Conservation (phyloP, 2,797 vertebrate genomes). For the Adrianichthys oophorus region DNA sequence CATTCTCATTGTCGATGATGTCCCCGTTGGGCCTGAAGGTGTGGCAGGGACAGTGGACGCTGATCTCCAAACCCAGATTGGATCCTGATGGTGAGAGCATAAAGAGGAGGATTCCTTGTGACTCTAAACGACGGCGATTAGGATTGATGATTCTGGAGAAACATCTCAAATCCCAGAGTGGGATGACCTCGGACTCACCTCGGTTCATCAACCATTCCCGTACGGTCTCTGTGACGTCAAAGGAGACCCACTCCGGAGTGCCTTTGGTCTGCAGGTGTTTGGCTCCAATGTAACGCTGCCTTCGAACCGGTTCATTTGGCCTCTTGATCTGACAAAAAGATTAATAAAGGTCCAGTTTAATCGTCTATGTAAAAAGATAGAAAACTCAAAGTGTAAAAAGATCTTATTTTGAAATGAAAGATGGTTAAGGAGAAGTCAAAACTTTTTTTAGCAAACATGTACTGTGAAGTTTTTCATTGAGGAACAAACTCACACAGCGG, state of each 20-base stretch:
- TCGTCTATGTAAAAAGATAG: too few species aligned
- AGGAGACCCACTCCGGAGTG: slow-evolving; percentile 88
- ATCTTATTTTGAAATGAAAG: too few species aligned
- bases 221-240: slow-evolving; percentile 92
- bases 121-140: neutral
- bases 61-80: slow-evolving; percentile 91
- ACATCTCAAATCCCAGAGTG: neutral
- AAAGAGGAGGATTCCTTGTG: neutral
- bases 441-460: too few species aligned
- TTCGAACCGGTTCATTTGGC: slow-evolving; percentile 89
- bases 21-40: slow-evolving; percentile 88
- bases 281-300: slow-evolving; percentile 89
- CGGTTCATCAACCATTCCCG: slow-evolving; percentile 88
- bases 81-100: slow-evolving; percentile 74
- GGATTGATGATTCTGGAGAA: neutral
- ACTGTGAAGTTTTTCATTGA: too few species aligned
- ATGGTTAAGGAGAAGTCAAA: too few species aligned
- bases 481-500: too few species aligned
- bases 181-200: slow-evolving; percentile 70
- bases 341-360: too few species aligned
- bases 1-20: slow-evolving; percentile 85
- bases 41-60: slow-evolving; percentile 92
- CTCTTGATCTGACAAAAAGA: slow-evolving; percentile 79
- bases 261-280: slow-evolving; percentile 89
- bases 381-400: too few species aligned